Evolutionary conservation across 2,888 invertebrate genomes (phyloP).

Genomic region (Alloscopus bannaensis): DNA sequence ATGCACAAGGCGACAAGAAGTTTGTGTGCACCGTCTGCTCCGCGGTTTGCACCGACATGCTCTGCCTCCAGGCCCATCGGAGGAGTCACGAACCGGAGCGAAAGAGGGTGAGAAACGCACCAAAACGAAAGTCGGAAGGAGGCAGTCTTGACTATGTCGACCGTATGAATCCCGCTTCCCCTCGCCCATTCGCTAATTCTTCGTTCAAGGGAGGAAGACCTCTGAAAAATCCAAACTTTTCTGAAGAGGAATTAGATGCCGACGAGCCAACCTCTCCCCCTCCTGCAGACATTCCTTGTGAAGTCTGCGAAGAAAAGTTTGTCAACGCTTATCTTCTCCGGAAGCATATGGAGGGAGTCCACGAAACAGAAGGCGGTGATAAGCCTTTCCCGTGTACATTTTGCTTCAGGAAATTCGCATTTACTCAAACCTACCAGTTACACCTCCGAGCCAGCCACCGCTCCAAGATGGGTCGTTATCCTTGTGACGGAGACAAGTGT

Average conservation of each 20-base stretch:
- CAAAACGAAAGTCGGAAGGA: not conserved
- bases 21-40: conserved; percentile 20
- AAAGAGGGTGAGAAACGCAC: conserved; percentile 1
- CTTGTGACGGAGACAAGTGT: conserved; percentile 20
- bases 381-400: conserved; percentile 4
- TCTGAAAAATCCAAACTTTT: too few species aligned
- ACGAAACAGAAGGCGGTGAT: conserved; percentile 6
- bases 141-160: not conserved
- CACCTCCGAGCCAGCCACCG: conserved; percentile 7
- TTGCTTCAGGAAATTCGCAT: not conserved
- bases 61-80: not conserved
- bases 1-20: conserved; percentile 11
- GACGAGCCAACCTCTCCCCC: too few species aligned
- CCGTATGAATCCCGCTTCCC: conserved; percentile 3
- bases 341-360: conserved; percentile 26
- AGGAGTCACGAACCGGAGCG: not conserved
- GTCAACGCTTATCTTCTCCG: not conserved
- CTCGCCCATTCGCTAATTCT: too few species aligned
- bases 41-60: conserved; percentile 1
- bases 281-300: conserved; percentile 22
- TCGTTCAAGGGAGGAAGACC: not conserved
- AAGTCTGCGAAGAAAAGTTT: conserved; percentile 1
- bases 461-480: not conserved
- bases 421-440: conserved; percentile 6
- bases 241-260: too few species aligned